A percentile compares a stretch with the other conserved stretches of the same genome.
phyloP scores from a whole-genome alignment of 2,113 vertebrate genomes.

The Mastomys coucha region DNA sequence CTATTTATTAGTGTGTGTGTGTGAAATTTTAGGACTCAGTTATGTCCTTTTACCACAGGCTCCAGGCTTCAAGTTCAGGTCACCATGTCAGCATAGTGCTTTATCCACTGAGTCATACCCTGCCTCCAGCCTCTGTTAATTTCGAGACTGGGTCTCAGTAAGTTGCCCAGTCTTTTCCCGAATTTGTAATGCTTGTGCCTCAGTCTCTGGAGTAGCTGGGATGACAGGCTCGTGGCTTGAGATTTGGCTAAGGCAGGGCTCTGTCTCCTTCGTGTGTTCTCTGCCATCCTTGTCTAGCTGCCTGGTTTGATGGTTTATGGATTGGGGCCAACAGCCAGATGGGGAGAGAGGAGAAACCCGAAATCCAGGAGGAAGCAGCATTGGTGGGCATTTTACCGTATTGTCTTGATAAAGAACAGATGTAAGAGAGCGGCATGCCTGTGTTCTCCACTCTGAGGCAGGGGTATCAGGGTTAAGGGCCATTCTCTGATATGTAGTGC shows the following conservation, averaged over 20 bases:
- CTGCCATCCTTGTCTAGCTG: not conserved
- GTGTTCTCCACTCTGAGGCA: not conserved
- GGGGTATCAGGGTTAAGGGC: not conserved
- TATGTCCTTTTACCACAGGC: not conserved
- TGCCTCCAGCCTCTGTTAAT: not conserved
- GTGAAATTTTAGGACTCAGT: not conserved
- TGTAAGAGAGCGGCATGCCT: not conserved
- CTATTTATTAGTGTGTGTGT: not conserved
- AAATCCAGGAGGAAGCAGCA: not conserved
- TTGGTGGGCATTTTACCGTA: not conserved
- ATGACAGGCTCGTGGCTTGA: not conserved
- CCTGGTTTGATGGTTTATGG: not conserved
- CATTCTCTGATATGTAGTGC: not conserved
- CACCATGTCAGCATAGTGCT: not conserved
- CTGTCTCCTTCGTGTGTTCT: not conserved
- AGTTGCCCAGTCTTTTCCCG: not conserved
- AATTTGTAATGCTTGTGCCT: not conserved
- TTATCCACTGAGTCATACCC: not conserved
- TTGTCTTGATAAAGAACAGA: not conserved
- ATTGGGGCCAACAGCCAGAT: accelerated
- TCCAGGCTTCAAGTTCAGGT: not conserved
- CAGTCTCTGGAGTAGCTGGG: not conserved
- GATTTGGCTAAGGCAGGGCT: not conserved
- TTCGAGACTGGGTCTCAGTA: not conserved
- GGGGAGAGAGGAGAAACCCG: not conserved